Conservation (phyloP, 2,797 vertebrate genomes). For the Cyclopterus lumpus region DNA sequence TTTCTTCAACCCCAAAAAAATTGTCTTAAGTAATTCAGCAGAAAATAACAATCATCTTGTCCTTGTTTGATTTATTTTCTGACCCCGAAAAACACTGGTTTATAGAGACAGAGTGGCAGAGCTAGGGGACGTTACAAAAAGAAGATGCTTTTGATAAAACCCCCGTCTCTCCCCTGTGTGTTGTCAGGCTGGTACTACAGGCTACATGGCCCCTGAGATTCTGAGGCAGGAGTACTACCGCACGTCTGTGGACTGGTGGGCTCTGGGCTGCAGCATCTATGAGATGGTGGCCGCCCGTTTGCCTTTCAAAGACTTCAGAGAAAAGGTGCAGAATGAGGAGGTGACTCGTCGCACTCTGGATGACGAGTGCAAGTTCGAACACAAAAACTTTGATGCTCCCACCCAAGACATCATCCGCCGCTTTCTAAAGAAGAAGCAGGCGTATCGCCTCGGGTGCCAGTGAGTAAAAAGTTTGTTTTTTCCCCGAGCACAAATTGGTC, state of each 20-base stretch:
- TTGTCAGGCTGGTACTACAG: constrained; percentile 77
- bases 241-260: constrained; percentile 93
- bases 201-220: constrained; percentile 84
- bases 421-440: constrained; percentile 87
- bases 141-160: neutral
- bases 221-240: constrained; percentile 86
- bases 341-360: constrained; percentile 89
- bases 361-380: constrained; percentile 88
- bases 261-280: constrained; percentile 92
- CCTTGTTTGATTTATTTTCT: neutral
- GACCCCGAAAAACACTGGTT: neutral
- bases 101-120: neutral
- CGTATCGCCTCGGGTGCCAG: constrained; percentile 89
- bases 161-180: neutral
- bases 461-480: constrained; percentile 61
- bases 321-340: constrained; percentile 90
- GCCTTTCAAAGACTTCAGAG: constrained; percentile 91
- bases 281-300: constrained; percentile 92
- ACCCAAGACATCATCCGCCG: constrained; percentile 86
- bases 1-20: neutral
- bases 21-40: too few species aligned
- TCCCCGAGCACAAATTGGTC: neutral
- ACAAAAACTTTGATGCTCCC: constrained; percentile 85
- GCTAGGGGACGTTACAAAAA: too few species aligned
- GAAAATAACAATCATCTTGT: neutral